Evolutionary conservation across 2,797 vertebrate genomes (phyloP).

Genomic region (Sebastes paucispinis): DNA sequence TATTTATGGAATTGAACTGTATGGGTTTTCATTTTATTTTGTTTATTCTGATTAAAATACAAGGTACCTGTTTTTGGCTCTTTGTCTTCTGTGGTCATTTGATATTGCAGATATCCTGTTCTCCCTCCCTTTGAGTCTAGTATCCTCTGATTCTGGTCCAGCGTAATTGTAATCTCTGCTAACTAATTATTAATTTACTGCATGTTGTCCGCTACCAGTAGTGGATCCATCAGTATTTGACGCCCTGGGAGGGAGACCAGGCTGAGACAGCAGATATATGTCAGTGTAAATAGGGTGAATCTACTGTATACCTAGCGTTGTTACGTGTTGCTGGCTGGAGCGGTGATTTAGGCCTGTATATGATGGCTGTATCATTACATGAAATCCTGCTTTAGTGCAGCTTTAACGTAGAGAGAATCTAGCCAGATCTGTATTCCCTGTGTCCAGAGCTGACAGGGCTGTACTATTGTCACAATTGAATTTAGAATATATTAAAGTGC

Average conservation of each 20-base stretch:
- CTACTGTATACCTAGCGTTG: background rate
- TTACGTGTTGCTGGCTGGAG: background rate
- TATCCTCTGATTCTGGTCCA: background rate
- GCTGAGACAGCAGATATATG: background rate
- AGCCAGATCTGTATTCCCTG: slow-evolving; percentile 22
- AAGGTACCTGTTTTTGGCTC: background rate
- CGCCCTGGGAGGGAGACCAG: background rate
- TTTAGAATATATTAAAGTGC: slow-evolving; percentile 67
- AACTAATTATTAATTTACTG: background rate
- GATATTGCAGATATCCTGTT: background rate
- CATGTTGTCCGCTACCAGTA: background rate
- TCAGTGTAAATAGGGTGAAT: slow-evolving; percentile 3
- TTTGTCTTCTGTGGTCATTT: background rate
- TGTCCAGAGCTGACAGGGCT: slow-evolving; percentile 33
- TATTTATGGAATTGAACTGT: no score
- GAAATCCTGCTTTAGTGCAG: slow-evolving; percentile 19
- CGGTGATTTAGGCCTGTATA: background rate
- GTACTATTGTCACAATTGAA: slow-evolving; percentile 48
- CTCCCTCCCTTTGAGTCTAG: background rate
- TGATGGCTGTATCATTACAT: slow-evolving; percentile 21
- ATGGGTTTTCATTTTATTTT: no score
- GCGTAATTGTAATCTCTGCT: background rate
- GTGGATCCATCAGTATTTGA: background rate
- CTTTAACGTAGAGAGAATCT: slow-evolving; percentile 17
- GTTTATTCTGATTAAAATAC: no score